Evolutionary conservation across 2,113 vertebrate species (phyloP).

Genomic region (Cheilinus undulatus): DNA sequence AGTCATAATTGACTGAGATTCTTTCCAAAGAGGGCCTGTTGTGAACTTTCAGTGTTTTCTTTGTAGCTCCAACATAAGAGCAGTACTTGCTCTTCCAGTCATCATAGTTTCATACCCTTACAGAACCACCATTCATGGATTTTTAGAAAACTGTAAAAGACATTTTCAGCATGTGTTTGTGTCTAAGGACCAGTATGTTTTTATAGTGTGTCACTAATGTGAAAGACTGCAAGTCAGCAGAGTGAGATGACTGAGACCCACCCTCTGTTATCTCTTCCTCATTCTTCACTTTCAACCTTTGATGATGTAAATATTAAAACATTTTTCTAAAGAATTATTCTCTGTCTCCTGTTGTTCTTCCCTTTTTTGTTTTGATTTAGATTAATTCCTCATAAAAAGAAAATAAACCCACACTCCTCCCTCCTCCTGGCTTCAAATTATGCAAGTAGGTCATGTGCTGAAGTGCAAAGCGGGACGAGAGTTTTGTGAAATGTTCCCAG

Average conservation of each 20-base stretch:
- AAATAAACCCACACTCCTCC: constrained; percentile 10
- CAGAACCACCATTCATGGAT: constrained; percentile 14
- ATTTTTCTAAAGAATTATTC: constrained; percentile 80
- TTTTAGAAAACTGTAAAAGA: constrained; percentile 13
- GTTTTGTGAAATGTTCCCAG: neutral
- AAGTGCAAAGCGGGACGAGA: neutral
- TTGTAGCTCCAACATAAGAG: constrained; percentile 18
- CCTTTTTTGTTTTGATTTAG: neutral
- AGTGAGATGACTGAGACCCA: constrained; percentile 23
- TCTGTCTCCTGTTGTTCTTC: constrained; percentile 19
- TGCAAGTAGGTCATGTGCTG: constrained; percentile 2
- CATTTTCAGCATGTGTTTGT: constrained; percentile 19
- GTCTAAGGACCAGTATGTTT: constrained; percentile 46
- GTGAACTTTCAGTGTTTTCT: neutral
- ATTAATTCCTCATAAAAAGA: neutral
- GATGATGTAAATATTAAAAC: constrained; percentile 84
- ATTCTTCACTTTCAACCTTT: constrained; percentile 58
- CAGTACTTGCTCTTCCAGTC: constrained; percentile 32
- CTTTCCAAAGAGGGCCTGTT: constrained; percentile 46
- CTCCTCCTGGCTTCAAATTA: neutral
- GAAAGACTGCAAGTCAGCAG: constrained; percentile 35
- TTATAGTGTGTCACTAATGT: constrained; percentile 46
- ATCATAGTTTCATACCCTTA: constrained; percentile 17
- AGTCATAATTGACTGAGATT: constrained; percentile 9
- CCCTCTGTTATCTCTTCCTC: constrained; percentile 44